Conservation (phyloP, 1,140 invertebrate species). For the Bacillus rossius region DNA sequence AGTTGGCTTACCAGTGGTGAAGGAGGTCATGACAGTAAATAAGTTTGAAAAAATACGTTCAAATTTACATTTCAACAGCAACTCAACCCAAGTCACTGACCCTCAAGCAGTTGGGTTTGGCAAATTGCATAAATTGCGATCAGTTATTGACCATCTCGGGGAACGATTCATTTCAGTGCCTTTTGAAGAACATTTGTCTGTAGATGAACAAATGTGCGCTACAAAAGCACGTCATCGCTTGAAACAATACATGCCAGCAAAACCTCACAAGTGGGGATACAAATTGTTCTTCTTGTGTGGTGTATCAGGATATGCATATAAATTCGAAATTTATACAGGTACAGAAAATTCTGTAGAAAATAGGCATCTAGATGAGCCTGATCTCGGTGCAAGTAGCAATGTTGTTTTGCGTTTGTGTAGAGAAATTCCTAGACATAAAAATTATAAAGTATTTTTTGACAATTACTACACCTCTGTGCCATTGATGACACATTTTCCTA, state of each 20-base stretch:
- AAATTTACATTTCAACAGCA: too few species aligned
- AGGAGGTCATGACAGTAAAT: too few species aligned
- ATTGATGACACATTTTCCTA: background rate
- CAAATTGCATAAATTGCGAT: too few species aligned
- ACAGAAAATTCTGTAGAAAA: constrained; percentile 10
- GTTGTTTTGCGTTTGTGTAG: constrained; percentile 20
- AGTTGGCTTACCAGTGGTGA: background rate
- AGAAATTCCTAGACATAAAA: constrained; percentile 10
- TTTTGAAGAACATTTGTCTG: too few species aligned
- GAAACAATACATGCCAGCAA: constrained; percentile 34
- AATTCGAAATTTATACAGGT: constrained; percentile 32
- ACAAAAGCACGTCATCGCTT: constrained; percentile 31
- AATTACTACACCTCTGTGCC: constrained; percentile 10
- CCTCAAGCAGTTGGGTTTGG: too few species aligned
- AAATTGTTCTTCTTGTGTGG: constrained; percentile 30
- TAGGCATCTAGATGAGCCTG: constrained; percentile 14
- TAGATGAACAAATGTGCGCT: constrained; percentile 35
- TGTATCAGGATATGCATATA: constrained; percentile 26
- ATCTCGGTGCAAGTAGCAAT: constrained; percentile 27
- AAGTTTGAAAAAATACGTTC: too few species aligned
- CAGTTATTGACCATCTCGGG: too few species aligned
- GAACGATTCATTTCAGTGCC: too few species aligned
- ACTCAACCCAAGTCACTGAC: too few species aligned
- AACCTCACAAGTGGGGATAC: constrained; percentile 35
- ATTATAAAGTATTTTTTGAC: constrained; percentile 18